phyloP scores from a whole-genome alignment of 1,140 invertebrate species.

The Himalopsyche phryganea region DNA sequence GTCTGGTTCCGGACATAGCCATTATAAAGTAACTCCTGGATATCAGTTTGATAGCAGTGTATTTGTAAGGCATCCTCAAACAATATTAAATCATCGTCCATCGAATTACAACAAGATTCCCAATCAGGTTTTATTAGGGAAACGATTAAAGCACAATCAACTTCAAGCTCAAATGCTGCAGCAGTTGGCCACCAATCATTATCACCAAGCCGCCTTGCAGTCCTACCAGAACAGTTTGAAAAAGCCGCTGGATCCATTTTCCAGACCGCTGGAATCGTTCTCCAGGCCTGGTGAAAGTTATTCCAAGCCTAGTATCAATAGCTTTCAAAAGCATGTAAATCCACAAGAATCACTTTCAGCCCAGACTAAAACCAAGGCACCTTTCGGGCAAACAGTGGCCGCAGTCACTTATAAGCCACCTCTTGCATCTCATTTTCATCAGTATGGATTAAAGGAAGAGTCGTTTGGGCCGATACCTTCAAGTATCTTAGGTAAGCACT shows the following conservation, averaged over 20 bases:
- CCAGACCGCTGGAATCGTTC: constrained; percentile 41
- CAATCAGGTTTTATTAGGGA: constrained; percentile 27
- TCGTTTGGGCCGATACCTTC: constrained; percentile 38
- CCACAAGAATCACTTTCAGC: constrained; percentile 28
- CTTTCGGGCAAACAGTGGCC: constrained; percentile 11
- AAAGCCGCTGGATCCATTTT: constrained; percentile 42
- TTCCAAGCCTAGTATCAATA: constrained; percentile 14
- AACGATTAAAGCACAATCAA: constrained; percentile 25
- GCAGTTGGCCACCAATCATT: constrained; percentile 38
- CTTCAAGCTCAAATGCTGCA: constrained; percentile 37
- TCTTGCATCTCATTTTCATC: constrained; percentile 37
- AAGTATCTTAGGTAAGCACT: constrained; percentile 43
- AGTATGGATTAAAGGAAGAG: constrained; percentile 44
- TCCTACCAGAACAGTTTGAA: constrained; percentile 39
- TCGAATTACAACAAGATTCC: constrained; percentile 16
- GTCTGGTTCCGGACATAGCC: constrained; percentile 37
- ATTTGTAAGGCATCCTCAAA: constrained; percentile 26
- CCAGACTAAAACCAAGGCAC: constrained; percentile 25
- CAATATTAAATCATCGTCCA: constrained; percentile 21
- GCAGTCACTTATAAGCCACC: constrained; percentile 32
- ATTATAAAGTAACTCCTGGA: constrained; percentile 40
- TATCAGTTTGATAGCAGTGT: constrained; percentile 26
- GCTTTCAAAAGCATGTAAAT: constrained; percentile 25
- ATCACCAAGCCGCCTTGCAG: constrained; percentile 43
- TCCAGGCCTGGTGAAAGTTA: constrained; percentile 36